Evolutionary conservation across 2,797 vertebrate species (phyloP), one percentile per base, ranked within the genome.

Genomic region (Chanos chanos): DNA sequence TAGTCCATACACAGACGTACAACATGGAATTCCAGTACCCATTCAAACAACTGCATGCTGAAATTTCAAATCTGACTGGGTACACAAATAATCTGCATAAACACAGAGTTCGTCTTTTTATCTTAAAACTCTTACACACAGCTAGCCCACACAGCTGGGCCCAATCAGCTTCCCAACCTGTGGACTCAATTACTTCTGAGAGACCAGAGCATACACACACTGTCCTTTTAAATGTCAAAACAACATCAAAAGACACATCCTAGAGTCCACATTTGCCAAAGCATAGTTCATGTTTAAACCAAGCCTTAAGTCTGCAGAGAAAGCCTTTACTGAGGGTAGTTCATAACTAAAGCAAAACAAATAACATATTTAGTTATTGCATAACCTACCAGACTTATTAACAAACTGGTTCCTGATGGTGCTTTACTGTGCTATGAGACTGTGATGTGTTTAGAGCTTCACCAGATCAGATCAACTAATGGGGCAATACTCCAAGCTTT

Each of bases 41-140:
- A n/a, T n/a, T n/a, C n/a, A n/a, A n/a, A n/a, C n/a, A n/a, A n/a
- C n/a, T n/a, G n/a, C n/a, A n/a, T n/a, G n/a, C n/a, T n/a, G n/a
- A n/a, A n/a, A n/a, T n/a, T n/a, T n/a, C n/a, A n/a, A n/a, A n/a
- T n/a, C n/a, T n/a, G n/a, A n/a, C n/a, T n/a, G n/a, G n/a, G n/a
- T n/a, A n/a, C n/a, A n/a, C n/a, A n/a, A n/a, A n/a, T n/a, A n/a
- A n/a, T n/a, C n/a, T n/a, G n/a, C n/a, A n/a, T n/a, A n/a, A n/a
- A n/a, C n/a, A 78, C 78, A 80, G 66, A 64, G 64, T 70, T 67
- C 58, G 44, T 55, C 69, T 37, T 63, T 49, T 51, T 61, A 51
- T 71, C 77, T 70, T 68, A 56, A 21, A 27, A 39, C 52, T 61
- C 39, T 45, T 55, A 54, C 33, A 37, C 18, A 55, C 48, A 61